Evolutionary conservation across 1,140 invertebrate genomes (phyloP).

Genomic region (Listronotus bonariensis): DNA sequence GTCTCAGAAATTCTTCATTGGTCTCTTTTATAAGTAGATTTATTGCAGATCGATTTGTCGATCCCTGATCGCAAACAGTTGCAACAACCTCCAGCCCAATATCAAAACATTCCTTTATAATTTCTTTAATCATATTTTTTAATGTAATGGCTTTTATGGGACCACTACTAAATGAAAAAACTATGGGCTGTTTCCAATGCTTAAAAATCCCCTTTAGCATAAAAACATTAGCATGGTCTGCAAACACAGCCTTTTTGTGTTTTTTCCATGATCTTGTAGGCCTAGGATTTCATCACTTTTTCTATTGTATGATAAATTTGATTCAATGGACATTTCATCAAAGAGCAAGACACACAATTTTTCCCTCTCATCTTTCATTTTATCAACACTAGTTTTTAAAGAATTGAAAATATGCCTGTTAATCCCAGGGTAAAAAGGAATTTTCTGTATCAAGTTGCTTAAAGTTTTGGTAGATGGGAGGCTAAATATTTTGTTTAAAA

Average conservation of each 20-base stretch:
- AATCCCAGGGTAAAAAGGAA: conserved; percentile 14
- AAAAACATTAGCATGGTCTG: conserved; percentile 7
- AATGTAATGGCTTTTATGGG: neutral
- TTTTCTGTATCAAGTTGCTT: conserved; percentile 4
- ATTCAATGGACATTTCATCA: conserved; percentile 25
- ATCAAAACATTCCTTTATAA: neutral
- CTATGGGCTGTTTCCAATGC: conserved; percentile 4
- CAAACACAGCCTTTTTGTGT: neutral
- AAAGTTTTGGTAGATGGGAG: conserved; percentile 4
- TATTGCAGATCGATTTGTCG: conserved; percentile 43
- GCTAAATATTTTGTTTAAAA: conserved; percentile 9
- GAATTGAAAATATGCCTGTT: conserved; percentile 14
- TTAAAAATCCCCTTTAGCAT: conserved; percentile 3
- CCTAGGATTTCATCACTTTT: conserved; percentile 2
- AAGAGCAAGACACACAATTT: conserved; percentile 11
- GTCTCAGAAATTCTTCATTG: conserved; percentile 5
- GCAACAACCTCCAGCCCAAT: conserved; percentile 1
- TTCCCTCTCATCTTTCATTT: conserved; percentile 3
- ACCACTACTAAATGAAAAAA: conserved; percentile 4
- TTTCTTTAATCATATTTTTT: conserved; percentile 1
- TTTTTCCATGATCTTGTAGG: neutral
- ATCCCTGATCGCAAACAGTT: conserved; percentile 48
- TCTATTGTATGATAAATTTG: neutral
- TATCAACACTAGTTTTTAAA: conserved; percentile 10
- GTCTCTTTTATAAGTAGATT: conserved; percentile 39